Evolutionary conservation across 2,113 vertebrate species (phyloP).

Genomic region (Thunnus maccoyii): DNA sequence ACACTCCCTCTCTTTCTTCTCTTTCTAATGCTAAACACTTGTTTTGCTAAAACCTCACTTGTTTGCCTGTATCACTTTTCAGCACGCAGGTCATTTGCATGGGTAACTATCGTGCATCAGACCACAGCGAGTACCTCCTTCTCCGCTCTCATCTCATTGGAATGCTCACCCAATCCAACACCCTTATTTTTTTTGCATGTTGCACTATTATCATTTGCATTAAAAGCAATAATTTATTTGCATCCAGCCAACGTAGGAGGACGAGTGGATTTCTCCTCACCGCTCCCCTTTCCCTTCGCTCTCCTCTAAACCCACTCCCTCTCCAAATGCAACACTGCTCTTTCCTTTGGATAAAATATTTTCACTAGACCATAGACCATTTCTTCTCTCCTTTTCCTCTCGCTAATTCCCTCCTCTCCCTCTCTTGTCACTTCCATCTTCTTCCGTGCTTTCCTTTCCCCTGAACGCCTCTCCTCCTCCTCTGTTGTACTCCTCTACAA

Average conservation of each 20-base stretch:
- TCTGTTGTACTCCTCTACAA: neutral
- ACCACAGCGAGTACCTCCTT: conserved; percentile 3
- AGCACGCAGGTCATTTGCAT: conserved; percentile 29
- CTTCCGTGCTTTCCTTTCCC: conserved; percentile 31
- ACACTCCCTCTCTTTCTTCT: conserved; percentile 10
- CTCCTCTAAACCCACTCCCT: conserved; percentile 13
- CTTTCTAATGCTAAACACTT: conserved; percentile 31
- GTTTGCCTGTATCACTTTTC: conserved; percentile 25
- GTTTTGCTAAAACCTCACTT: conserved; percentile 29
- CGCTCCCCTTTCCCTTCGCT: neutral
- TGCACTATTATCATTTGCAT: conserved; percentile 33
- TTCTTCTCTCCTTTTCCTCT: conserved; percentile 53
- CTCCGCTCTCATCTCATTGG: neutral
- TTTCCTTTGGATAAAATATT: conserved; percentile 63
- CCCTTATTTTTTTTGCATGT: neutral
- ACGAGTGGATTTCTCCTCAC: conserved; percentile 23
- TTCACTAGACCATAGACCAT: conserved; percentile 63
- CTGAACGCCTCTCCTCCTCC: neutral
- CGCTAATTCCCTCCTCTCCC: conserved; percentile 37
- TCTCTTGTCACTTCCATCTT: conserved; percentile 53
- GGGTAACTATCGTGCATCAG: conserved; percentile 24
- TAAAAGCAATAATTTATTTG: conserved; percentile 48
- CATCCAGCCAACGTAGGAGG: neutral
- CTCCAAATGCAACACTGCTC: conserved; percentile 60
- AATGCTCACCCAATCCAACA: conserved; percentile 27